These are phyloP conservation scores for Sternarchorhynchus goeldii DNA, from an alignment of 2,797 vertebrate genomes.

Conservation along the genomic window DNA sequence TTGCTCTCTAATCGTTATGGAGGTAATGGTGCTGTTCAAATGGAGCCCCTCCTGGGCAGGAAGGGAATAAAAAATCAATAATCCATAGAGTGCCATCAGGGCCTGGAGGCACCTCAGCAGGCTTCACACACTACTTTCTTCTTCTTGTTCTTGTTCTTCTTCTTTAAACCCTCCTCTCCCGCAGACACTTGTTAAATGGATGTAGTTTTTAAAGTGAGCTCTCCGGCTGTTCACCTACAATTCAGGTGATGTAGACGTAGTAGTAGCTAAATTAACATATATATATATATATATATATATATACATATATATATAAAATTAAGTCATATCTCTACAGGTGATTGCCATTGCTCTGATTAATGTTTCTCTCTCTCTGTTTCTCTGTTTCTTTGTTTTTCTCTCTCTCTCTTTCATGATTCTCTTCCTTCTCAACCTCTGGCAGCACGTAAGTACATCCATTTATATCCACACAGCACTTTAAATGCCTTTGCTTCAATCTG, in stretches of 20 bases:
- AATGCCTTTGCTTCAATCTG: slow-evolving; percentile 82
- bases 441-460: slow-evolving; percentile 85
- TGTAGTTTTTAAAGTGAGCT: slow-evolving; percentile 32
- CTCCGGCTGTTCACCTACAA: slow-evolving; percentile 30
- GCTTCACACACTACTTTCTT: slow-evolving; percentile 61
- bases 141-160: not conserved
- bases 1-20: slow-evolving; percentile 97
- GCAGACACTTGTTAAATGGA: slow-evolving; percentile 14
- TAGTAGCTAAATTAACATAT: not conserved
- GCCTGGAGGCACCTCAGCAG: slow-evolving; percentile 81
- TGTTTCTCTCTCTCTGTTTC: not conserved
- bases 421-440: slow-evolving; percentile 77
- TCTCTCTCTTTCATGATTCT: slow-evolving; percentile 66
- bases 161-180: not conserved
- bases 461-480: slow-evolving; percentile 85
- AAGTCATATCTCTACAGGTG: not conserved
- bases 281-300: no score
- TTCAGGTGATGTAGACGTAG: slow-evolving; percentile 23
- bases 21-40: slow-evolving; percentile 95
- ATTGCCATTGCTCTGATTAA: not conserved
- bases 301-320: no score
- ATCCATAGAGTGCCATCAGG: slow-evolving; percentile 90
- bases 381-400: not conserved
- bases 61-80: slow-evolving; percentile 97
- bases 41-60: slow-evolving; percentile 86